Evolutionary conservation across 1,140 invertebrate species (phyloP).

Genomic region (Panonychus citri): DNA sequence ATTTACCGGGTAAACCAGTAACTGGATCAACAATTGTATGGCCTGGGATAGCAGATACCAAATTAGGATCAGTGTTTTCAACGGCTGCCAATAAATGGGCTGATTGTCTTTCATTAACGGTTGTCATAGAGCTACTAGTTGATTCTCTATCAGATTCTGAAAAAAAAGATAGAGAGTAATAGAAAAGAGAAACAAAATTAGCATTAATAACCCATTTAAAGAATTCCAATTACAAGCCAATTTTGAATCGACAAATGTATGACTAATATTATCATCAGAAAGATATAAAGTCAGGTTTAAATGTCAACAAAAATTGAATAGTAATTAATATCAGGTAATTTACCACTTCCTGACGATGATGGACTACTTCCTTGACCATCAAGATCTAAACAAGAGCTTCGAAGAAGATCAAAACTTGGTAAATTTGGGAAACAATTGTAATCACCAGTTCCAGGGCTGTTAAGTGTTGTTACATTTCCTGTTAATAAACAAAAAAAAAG

Average conservation of each 20-base stretch:
- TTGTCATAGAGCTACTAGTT: slow-evolving; percentile 13
- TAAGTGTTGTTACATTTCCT: background rate
- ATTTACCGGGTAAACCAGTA: background rate
- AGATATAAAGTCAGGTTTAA: too few relatives aligned
- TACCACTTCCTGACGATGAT: slow-evolving; percentile 8
- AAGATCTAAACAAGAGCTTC: slow-evolving; percentile 7
- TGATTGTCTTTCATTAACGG: slow-evolving; percentile 8
- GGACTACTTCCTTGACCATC: slow-evolving; percentile 9
- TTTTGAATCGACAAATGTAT: too few relatives aligned
- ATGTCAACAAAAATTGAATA: too few relatives aligned
- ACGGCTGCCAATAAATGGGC: background rate
- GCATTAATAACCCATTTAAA: slow-evolving; percentile 8
- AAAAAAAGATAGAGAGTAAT: background rate
- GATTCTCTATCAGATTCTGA: slow-evolving; percentile 14
- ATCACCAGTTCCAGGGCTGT: background rate
- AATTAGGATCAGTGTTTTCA: background rate
- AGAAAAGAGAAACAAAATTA: background rate
- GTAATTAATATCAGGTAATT: background rate
- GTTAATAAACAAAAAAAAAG: background rate
- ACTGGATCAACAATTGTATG: background rate
- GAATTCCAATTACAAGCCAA: too few relatives aligned
- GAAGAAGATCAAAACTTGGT: slow-evolving; percentile 9
- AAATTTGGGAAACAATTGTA: slow-evolving; percentile 7
- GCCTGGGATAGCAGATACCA: background rate
- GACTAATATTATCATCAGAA: too few relatives aligned